These are phyloP conservation scores for Clytia hemisphaerica DNA, from an alignment of 30 jellyfish, hydroid and myxozoan species.

Conservation along the genomic window DNA sequence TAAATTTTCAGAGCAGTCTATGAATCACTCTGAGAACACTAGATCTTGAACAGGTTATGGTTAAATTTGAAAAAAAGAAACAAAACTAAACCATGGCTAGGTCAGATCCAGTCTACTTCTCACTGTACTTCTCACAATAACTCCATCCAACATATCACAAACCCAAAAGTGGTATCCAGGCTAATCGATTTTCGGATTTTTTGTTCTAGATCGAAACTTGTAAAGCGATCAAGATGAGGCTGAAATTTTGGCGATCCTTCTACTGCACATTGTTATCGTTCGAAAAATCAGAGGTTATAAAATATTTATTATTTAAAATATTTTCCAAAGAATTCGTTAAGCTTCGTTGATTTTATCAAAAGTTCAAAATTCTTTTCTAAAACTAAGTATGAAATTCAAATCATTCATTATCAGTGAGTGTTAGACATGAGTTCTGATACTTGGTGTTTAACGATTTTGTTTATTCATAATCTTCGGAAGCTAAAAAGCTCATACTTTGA, in stretches of 20 bases:
- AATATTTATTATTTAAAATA: neutral
- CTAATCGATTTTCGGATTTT: neutral
- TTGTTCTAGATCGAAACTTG: slow-evolving; percentile 13
- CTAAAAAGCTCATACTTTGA: too few species aligned
- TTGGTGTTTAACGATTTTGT: too few species aligned
- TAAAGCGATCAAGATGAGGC: slow-evolving; percentile 49
- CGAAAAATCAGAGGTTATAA: slow-evolving; percentile 59
- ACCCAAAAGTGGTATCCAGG: too few species aligned
- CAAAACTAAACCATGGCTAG: too few species aligned
- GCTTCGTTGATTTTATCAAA: neutral
- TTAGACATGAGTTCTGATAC: neutral
- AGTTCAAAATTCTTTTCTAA: too few species aligned
- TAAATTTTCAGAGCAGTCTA: too few species aligned
- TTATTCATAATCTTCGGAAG: too few species aligned
- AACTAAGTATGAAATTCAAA: too few species aligned
- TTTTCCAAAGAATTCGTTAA: neutral
- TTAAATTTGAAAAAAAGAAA: too few species aligned
- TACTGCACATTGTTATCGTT: slow-evolving; percentile 60
- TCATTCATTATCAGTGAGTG: neutral
- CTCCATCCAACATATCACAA: too few species aligned
- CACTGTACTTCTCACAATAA: too few species aligned
- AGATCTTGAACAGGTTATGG: neutral
- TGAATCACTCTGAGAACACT: neutral
- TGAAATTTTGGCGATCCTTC: slow-evolving; percentile 67
- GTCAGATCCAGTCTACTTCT: too few species aligned